A percentile compares a stretch with the other conserved stretches of the same genome.
Evolutionary conservation across 2,888 invertebrate species (phyloP).

Genomic region (Drosophila nr. medialis): DNA sequence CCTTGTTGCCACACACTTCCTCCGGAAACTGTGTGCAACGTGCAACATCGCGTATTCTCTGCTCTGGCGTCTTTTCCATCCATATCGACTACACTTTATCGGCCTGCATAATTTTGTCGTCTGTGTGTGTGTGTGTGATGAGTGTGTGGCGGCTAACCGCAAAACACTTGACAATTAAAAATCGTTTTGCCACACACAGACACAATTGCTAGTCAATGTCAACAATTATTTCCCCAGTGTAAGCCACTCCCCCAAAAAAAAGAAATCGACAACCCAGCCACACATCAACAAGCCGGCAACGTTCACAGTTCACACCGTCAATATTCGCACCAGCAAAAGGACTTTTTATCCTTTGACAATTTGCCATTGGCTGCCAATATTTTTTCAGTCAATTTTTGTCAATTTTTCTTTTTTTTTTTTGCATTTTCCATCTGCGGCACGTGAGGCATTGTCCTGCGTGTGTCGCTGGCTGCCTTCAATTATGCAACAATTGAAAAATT

Average conservation of each 20-base stretch:
- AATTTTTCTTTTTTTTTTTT: conserved; percentile 1
- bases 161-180: conserved; percentile 76
- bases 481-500: conserved; percentile 84
- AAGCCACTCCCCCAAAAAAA: conserved; percentile 31
- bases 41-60: conserved; percentile 27
- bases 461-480: conserved; percentile 75
- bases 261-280: conserved; percentile 69
- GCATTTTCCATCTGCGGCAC: conserved; percentile 46
- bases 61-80: conserved; percentile 49
- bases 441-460: conserved; percentile 51
- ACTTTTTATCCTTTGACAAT: conserved; percentile 64
- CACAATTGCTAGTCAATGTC: conserved; percentile 66
- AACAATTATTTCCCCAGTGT: conserved; percentile 36
- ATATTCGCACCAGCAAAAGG: conserved; percentile 23
- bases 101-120: conserved; percentile 47
- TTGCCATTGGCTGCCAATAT: conserved; percentile 73
- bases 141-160: conserved; percentile 37
- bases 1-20: conserved; percentile 34
- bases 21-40: conserved; percentile 65
- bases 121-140: background rate
- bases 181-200: conserved; percentile 65
- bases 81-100: conserved; percentile 56
- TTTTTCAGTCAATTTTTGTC: conserved; percentile 50
- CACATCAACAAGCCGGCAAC: conserved; percentile 76
- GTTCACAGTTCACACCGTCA: conserved; percentile 49